These are phyloP conservation scores for Parapsyche elsis DNA, from an alignment of 1,140 invertebrate genomes.

Conservation along the genomic window DNA sequence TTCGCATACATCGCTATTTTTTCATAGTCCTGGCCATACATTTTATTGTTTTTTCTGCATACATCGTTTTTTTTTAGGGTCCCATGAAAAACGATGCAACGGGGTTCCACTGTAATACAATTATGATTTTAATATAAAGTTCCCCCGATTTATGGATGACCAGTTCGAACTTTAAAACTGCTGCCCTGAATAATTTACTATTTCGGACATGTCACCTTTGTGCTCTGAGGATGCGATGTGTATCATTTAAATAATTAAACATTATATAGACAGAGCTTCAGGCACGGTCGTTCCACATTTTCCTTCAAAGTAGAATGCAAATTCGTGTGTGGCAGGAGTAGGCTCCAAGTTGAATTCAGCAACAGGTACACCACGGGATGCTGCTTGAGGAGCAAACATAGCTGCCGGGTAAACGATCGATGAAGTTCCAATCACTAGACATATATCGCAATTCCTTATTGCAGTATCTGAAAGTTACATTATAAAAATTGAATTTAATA, in stretches of 20 bases:
- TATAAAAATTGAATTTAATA: not conserved
- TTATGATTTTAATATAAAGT: no score
- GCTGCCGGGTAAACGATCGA: constrained; percentile 93
- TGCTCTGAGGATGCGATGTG: no score
- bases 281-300: constrained; percentile 80
- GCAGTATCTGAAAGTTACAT: constrained; percentile 69
- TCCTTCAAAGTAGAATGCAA: constrained; percentile 83
- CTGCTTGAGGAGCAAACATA: constrained; percentile 88
- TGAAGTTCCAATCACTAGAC: constrained; percentile 87
- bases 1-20: no score
- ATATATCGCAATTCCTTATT: constrained; percentile 81
- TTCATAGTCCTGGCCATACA: no score
- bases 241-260: not conserved
- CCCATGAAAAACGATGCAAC: no score
- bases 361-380: constrained; percentile 80
- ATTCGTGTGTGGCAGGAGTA: constrained; percentile 77
- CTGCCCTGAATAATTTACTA: no score
- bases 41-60: no score
- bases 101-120: no score
- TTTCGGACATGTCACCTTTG: no score
- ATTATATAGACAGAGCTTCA: constrained; percentile 68
- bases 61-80: no score
- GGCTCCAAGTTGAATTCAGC: constrained; percentile 91
- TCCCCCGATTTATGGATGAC: not conserved
- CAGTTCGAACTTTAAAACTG: no score